These are phyloP conservation scores for Nemopilema nomurai DNA, from an alignment of 30 jellyfish, hydroid and myxozoan genomes.

Conservation along the genomic window DNA sequence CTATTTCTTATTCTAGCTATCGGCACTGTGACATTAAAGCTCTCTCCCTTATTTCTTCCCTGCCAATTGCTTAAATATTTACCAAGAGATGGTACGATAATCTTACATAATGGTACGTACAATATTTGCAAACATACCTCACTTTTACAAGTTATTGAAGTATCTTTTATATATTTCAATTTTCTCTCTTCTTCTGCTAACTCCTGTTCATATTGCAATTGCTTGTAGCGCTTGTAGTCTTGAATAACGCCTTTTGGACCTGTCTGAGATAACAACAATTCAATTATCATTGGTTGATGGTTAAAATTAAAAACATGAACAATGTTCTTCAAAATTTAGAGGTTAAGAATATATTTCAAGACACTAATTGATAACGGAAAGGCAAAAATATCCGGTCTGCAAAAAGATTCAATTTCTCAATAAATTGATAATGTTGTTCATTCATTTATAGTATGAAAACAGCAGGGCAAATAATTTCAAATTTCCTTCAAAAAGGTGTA, in stretches of 20 bases:
- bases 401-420: too few relatives aligned
- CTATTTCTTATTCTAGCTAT: conserved; percentile 3
- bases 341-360: not conserved
- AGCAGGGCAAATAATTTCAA: too few relatives aligned
- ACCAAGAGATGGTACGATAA: too few relatives aligned
- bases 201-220: conserved; percentile 44
- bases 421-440: too few relatives aligned
- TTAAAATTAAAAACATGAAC: not conserved
- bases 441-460: too few relatives aligned
- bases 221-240: conserved; percentile 78
- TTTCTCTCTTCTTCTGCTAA: conserved; percentile 44
- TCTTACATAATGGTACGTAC: too few relatives aligned
- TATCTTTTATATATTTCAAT: conserved; percentile 36
- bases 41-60: too few relatives aligned
- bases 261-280: conserved; percentile 41
- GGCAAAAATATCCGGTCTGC: too few relatives aligned
- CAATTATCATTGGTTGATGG: not conserved
- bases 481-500: too few relatives aligned
- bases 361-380: not conserved
- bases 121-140: conserved; percentile 59
- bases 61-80: too few relatives aligned
- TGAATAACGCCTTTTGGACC: conserved; percentile 96
- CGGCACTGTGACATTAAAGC: too few relatives aligned
- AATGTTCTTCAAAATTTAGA: too few relatives aligned
- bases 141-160: conserved; percentile 71